Conservation (phyloP, 2,113 vertebrate genomes). For the Apeltes quadracus region DNA sequence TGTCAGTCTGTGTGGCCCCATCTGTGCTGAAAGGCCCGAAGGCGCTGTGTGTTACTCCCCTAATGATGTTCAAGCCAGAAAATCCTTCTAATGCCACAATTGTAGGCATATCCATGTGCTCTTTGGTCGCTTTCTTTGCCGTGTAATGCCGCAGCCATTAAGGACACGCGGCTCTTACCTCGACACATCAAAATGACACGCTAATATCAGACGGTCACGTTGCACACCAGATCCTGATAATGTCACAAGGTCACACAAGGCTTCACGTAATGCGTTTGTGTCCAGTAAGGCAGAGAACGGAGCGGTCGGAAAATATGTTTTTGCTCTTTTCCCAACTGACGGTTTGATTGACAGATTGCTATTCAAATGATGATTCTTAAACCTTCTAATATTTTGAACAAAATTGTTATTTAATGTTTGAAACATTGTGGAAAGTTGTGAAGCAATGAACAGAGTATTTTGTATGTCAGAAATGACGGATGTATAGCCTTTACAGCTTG, state of each 20-base stretch:
- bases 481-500: constrained; percentile 1
- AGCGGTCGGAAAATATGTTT: neutral
- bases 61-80: constrained; percentile 67
- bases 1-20: neutral
- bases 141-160: constrained; percentile 46
- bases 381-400: neutral
- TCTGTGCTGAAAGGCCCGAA: constrained; percentile 36
- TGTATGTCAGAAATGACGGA: neutral
- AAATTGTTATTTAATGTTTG: constrained; percentile 32
- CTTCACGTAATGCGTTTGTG: neutral
- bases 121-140: constrained; percentile 61
- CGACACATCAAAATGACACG: constrained; percentile 53
- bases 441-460: too few relatives aligned
- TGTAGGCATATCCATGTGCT: constrained; percentile 40
- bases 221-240: neutral
- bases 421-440: neutral
- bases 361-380: too few relatives aligned
- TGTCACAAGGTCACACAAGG: neutral
- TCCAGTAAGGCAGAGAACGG: too few relatives aligned
- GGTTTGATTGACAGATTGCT: neutral
- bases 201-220: constrained; percentile 39
- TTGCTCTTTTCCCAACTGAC: neutral
- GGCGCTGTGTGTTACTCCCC: constrained; percentile 43
- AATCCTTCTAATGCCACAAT: constrained; percentile 62
- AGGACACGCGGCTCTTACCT: constrained; percentile 52